A percentile compares a stretch with the other conserved stretches of the same genome.
Conservation (phyloP, 2,888 invertebrate species). For the Apomyelois bistriatella region DNA sequence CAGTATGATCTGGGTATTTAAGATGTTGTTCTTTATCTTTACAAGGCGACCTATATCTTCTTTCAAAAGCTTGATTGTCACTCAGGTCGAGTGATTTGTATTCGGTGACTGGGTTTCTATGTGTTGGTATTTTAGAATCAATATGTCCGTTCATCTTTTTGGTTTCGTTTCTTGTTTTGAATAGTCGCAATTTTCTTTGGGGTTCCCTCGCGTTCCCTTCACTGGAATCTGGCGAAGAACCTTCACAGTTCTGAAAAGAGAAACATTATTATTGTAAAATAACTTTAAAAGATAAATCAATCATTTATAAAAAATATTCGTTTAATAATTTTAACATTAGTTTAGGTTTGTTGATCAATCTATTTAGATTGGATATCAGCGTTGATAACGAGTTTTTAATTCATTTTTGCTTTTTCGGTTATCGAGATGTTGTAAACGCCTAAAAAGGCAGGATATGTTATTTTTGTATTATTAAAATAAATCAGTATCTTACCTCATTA, state of each 20-base stretch:
- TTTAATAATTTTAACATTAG: no score
- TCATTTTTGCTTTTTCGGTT: no score
- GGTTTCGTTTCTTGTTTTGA: constrained; percentile 87
- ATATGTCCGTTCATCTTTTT: constrained; percentile 72
- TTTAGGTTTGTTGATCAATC: no score
- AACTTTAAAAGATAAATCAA: no score
- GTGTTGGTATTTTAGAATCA: constrained; percentile 50
- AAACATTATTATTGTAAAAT: no score
- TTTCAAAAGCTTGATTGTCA: constrained; percentile 58
- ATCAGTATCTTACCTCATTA: constrained; percentile 50
- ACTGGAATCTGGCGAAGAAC: constrained; percentile 81
- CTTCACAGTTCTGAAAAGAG: constrained; percentile 59
- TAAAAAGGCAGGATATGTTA: no score
- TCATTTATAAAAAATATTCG: no score
- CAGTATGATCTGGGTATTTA: constrained; percentile 62
- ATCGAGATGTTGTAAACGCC: no score
- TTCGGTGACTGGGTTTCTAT: constrained; percentile 54
- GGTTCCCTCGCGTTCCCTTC: constrained; percentile 74
- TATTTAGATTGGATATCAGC: no score
- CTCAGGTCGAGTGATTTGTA: constrained; percentile 61
- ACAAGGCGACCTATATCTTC: constrained; percentile 66
- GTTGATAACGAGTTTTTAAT: no score
- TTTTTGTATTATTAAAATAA: no score
- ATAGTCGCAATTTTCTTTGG: constrained; percentile 82
- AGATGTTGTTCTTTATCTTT: constrained; percentile 68